Percentiles rank a stretch among this genome's conserved stretches.
Conservation (phyloP, 2,888 invertebrate genomes). For the Uloborus plumipes region DNA sequence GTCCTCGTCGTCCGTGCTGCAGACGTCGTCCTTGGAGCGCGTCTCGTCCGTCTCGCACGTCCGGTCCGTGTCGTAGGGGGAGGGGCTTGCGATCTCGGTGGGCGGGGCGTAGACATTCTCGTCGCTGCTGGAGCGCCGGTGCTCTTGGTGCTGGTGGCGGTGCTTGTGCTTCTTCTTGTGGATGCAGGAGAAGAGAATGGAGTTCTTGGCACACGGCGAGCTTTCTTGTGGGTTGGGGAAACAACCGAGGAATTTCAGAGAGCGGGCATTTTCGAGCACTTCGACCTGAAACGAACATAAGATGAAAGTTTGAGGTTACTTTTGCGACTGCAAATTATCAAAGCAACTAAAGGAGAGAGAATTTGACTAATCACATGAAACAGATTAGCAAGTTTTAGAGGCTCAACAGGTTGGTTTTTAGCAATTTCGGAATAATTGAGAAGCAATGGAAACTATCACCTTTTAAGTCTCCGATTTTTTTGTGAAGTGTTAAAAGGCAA, state of each 20-base stretch:
- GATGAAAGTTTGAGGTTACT: too few relatives aligned
- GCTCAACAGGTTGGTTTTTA: too few relatives aligned
- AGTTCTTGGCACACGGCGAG: slow-evolving; percentile 65
- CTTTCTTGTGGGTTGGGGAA: slow-evolving; percentile 64
- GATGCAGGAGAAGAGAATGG: slow-evolving; percentile 62
- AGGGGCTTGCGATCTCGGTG: slow-evolving; percentile 15
- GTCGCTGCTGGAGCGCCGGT: slow-evolving; percentile 46
- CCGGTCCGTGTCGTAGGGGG: slow-evolving; percentile 27
- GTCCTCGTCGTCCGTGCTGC: slow-evolving; percentile 51
- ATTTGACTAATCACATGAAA: too few relatives aligned
- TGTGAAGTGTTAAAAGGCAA: too few relatives aligned
- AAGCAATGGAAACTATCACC: too few relatives aligned
- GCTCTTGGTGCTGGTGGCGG: slow-evolving; percentile 3
- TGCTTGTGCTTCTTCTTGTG: slow-evolving; percentile 51
- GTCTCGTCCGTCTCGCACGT: slow-evolving; percentile 39
- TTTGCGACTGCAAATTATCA: too few relatives aligned
- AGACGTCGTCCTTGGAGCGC: slow-evolving; percentile 41
- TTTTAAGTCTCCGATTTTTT: too few relatives aligned
- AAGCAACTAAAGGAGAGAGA: too few relatives aligned
- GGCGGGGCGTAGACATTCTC: slow-evolving; percentile 57
- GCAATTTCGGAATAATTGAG: too few relatives aligned
- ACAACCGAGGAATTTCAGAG: slow-evolving; percentile 64
- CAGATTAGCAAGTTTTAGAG: too few relatives aligned
- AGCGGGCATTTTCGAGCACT: slow-evolving; percentile 60
- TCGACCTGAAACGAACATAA: slow-evolving; percentile 32